Percentiles rank a stretch among this genome's conserved stretches.
These are phyloP conservation scores for Willisornis vidua DNA, from an alignment of 2,113 vertebrate species.

Conservation along the genomic window DNA sequence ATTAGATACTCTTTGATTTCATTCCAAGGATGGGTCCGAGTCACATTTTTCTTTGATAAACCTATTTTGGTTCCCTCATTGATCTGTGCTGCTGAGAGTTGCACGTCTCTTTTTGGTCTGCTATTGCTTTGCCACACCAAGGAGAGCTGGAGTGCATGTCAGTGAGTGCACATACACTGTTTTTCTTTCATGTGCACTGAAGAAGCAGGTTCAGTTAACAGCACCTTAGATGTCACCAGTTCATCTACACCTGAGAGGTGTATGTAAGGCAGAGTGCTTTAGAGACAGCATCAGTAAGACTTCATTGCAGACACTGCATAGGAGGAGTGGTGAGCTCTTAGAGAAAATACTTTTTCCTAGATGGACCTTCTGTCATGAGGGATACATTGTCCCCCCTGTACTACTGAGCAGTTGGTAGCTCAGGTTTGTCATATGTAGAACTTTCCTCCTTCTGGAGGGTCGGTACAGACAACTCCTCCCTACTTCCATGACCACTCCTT, in stretches of 20 bases:
- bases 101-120: neutral
- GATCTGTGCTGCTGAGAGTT: neutral
- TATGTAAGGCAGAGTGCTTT: neutral
- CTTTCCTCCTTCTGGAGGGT: neutral
- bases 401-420: neutral
- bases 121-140: neutral
- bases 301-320: neutral
- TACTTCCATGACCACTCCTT: neutral
- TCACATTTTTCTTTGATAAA: slow-evolving; percentile 39
- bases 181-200: neutral
- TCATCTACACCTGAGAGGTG: neutral
- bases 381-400: accelerated
- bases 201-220: neutral
- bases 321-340: neutral
- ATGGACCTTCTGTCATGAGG: neutral
- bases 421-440: neutral
- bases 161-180: neutral
- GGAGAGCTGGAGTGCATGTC: neutral
- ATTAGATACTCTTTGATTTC: slow-evolving; percentile 45
- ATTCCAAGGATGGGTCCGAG: slow-evolving; percentile 44
- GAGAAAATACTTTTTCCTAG: neutral
- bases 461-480: neutral
- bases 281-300: neutral
- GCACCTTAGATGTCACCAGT: neutral
- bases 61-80: neutral